Conservation (phyloP, 2,888 invertebrate species). For the Drosophila sordidapex region DNA sequence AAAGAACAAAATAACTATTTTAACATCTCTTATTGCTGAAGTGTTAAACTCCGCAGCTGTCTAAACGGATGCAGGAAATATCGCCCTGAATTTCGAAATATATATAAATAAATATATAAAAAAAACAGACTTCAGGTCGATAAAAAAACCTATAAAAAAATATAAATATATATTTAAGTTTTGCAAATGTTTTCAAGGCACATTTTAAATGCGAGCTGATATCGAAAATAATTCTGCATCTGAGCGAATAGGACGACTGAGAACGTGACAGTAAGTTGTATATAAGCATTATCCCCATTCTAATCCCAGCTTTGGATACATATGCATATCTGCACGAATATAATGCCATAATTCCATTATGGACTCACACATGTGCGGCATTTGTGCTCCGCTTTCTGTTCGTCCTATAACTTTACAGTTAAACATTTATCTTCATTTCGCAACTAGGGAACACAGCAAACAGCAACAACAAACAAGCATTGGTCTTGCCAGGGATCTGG, state of each 20-base stretch:
- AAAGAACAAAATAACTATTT: background rate
- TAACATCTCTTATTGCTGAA: background rate
- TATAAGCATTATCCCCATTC: conserved; percentile 28
- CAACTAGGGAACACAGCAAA: conserved; percentile 29
- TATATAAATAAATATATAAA: background rate
- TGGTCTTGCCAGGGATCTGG: conserved; percentile 39
- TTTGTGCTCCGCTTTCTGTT: conserved; percentile 6
- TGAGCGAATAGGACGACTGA: conserved; percentile 15
- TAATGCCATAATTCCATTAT: conserved; percentile 44
- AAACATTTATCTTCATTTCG: conserved; percentile 72
- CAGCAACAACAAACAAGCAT: conserved; percentile 14
- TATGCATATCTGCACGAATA: conserved; percentile 35
- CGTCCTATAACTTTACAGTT: conserved; percentile 58
- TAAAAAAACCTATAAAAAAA: no score
- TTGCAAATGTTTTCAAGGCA: background rate
- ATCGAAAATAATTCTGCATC: background rate
- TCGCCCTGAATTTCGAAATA: no score
- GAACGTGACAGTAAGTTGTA: conserved; percentile 35
- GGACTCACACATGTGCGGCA: conserved; percentile 12
- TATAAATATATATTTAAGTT: no score
- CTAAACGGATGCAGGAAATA: no score
- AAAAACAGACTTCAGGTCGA: no score
- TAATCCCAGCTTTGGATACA: conserved; percentile 32
- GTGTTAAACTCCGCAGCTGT: fast-evolving
- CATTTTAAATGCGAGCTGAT: background rate